phyloP scores from a whole-genome alignment of 2,888 invertebrate genomes.

The Drymonia ruficornis region DNA sequence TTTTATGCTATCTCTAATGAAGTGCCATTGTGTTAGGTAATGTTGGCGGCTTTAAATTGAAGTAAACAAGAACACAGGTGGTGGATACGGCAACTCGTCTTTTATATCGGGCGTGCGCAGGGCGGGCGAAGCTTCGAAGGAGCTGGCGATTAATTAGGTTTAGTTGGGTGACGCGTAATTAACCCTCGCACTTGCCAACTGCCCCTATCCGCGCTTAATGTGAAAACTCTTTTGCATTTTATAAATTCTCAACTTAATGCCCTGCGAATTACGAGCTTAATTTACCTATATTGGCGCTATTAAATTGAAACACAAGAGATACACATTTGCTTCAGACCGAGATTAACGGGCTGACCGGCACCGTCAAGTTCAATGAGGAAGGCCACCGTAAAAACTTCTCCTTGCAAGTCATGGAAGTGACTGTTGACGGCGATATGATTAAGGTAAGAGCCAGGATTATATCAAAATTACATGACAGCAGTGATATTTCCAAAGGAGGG shows the following conservation, averaged over 20 bases:
- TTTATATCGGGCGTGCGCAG: slow-evolving; percentile 46
- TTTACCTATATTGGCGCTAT: slow-evolving; percentile 27
- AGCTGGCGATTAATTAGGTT: slow-evolving; percentile 58
- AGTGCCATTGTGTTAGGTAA: slow-evolving; percentile 37
- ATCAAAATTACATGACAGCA: too few species aligned
- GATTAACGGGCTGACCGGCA: slow-evolving; percentile 94
- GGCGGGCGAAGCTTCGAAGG: slow-evolving; percentile 35
- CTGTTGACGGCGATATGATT: slow-evolving; percentile 93
- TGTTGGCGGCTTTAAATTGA: slow-evolving; percentile 43
- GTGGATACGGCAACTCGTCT: slow-evolving; percentile 48
- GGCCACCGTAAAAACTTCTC: slow-evolving; percentile 94
- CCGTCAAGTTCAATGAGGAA: slow-evolving; percentile 93
- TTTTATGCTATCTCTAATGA: slow-evolving; percentile 29
- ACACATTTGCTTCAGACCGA: slow-evolving; percentile 89
- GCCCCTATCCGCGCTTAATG: slow-evolving; percentile 25
- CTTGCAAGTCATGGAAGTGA: slow-evolving; percentile 95
- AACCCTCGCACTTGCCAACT: slow-evolving; percentile 46
- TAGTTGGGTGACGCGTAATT: slow-evolving; percentile 53
- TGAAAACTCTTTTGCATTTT: not conserved
- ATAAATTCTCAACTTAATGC: not conserved
- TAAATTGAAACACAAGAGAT: slow-evolving; percentile 53
- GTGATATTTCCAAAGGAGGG: too few species aligned
- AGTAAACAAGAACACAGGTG: slow-evolving; percentile 57
- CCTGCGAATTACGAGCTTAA: not conserved
- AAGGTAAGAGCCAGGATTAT: slow-evolving; percentile 82